These are phyloP conservation scores for Andrena fulva DNA, from an alignment of 2,888 invertebrate species.

Conservation along the genomic window DNA sequence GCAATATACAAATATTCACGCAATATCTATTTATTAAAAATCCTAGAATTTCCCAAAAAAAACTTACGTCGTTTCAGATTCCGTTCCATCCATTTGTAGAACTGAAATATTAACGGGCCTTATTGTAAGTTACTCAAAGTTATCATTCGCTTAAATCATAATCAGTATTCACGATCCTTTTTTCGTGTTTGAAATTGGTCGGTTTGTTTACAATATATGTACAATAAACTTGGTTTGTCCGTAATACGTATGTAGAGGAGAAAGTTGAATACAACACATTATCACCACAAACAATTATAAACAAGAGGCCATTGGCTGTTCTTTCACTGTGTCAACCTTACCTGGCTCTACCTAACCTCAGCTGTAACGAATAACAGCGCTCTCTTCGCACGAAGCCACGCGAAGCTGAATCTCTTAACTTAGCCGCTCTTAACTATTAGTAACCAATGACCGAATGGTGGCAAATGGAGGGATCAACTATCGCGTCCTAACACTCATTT, in stretches of 20 bases:
- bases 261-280: background rate
- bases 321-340: background rate
- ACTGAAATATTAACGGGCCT: constrained; percentile 5
- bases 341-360: background rate
- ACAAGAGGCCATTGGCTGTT: background rate
- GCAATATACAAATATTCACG: background rate
- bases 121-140: constrained; percentile 5
- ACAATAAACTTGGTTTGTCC: background rate
- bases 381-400: background rate
- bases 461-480: background rate
- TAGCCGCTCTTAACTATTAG: background rate
- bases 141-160: constrained; percentile 1
- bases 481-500: background rate
- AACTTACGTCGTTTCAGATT: constrained; percentile 56
- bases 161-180: background rate
- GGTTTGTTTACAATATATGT: background rate
- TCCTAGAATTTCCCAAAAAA: background rate
- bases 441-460: background rate
- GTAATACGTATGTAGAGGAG: background rate
- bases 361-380: background rate
- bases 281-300: background rate
- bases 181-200: background rate
- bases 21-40: background rate
- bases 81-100: constrained; percentile 60
- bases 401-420: background rate